Base-by-base conservation (phyloP, 2,888 invertebrate species). In the Apamea sordens region DNA sequence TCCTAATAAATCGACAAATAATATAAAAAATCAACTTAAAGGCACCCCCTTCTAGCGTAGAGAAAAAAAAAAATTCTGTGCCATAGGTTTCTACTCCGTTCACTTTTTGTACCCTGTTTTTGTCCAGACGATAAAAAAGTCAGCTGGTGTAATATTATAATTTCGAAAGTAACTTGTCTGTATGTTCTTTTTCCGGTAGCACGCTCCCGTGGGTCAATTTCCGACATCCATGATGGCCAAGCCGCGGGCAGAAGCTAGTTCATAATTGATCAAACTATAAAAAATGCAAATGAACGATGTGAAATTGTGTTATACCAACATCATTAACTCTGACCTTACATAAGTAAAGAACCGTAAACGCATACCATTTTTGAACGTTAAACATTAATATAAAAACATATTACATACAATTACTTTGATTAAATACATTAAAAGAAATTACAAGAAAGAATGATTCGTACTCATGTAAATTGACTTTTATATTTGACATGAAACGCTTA, bases 401-500 rank as follows among this genome's bases (percentile, higher is more conserved):
- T 76, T 76, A 77, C 63, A 32, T 47, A 41, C 71, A 73, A 75
- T 83, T 76, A 78, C 67, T 53, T 75, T 81, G 82, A 84, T 87
- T 77, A 76, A 89, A 78, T 7, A 77, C 73, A 65, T 85, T 59
- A 74, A 87, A 79, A 85, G 53, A 79, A 81, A 83, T 79, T 74
- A 70, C 77, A 70, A 73, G 65, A 65, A 83, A 68, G 15, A 76
- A 83, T 63, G 15, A 77, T 69, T 63, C 11, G 59, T 63, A 72
- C 11, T 68, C 65, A 71, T 64, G 68, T 79, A 63, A 86, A 80
- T 77, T 73, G 69, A 59, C 53, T 71, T 56, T 69, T 67, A 82
- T 87, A 78, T 83, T 88, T 85, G 72, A 67, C 68, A 80, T 63
- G 68, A 24, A 80, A 56, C 44, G 71, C 44, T 81, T 87, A 80